phyloP scores from a whole-genome alignment of 2,888 invertebrate species.

The Ceriagrion tenellum region DNA sequence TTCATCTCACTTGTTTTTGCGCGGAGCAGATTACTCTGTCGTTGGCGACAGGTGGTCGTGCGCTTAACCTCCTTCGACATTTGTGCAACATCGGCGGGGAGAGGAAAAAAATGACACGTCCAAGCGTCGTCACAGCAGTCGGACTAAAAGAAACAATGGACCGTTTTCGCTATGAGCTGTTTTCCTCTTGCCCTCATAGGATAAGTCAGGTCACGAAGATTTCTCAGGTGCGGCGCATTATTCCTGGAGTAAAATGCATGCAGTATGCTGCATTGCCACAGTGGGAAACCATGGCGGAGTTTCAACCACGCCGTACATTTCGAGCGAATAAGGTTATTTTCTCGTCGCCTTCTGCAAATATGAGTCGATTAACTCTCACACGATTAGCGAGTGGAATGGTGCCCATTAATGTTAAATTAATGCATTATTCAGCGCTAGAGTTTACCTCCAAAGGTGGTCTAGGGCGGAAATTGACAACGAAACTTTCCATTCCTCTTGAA shows the following conservation, averaged over 20 bases:
- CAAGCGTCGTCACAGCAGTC: not conserved
- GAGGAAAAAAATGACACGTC: not conserved
- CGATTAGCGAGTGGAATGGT: no score
- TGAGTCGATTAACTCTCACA: no score
- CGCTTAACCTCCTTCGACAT: not conserved
- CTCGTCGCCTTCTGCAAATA: no score
- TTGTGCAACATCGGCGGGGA: not conserved
- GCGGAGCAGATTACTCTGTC: not conserved
- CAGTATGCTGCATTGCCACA: not conserved
- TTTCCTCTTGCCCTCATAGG: not conserved
- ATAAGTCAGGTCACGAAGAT: not conserved
- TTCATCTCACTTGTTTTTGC: not conserved
- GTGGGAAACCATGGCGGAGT: no score
- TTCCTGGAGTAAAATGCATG: not conserved
- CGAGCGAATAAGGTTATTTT: no score
- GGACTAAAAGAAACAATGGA: not conserved
- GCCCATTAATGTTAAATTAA: no score
- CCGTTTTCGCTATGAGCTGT: not conserved
- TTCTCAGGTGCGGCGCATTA: not conserved
- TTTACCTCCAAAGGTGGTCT: no score
- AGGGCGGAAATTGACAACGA: no score
- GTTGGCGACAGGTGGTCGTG: not conserved
- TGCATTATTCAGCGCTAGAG: no score
- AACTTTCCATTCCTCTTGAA: no score
- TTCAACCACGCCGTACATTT: no score